These are phyloP conservation scores for Equus przewalskii DNA, from an alignment of 2,113 vertebrate genomes.

Conservation along the genomic window DNA sequence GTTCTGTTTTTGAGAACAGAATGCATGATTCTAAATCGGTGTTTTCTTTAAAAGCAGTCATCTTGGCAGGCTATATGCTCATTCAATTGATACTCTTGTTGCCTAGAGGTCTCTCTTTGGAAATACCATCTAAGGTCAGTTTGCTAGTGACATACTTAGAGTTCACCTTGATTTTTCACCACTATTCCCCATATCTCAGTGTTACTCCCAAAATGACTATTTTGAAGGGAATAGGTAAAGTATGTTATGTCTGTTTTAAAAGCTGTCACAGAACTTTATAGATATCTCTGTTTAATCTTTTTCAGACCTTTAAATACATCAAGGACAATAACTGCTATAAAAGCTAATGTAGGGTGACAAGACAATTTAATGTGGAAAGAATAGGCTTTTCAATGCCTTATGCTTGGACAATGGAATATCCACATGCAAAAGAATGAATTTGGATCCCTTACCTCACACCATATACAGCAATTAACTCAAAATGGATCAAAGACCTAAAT, in stretches of 20 bases:
- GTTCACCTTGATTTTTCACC: neutral
- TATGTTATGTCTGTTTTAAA: slow-evolving; percentile 4
- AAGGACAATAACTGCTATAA: neutral
- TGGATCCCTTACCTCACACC: neutral
- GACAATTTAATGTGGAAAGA: neutral
- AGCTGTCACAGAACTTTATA: neutral
- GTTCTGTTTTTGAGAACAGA: neutral
- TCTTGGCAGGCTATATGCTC: neutral
- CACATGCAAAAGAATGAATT: neutral
- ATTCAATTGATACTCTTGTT: neutral
- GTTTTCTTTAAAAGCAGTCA: neutral
- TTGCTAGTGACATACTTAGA: neutral
- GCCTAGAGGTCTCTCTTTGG: neutral
- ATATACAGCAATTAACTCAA: neutral
- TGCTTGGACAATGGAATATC: neutral
- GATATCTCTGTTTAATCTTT: neutral
- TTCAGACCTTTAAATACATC: neutral
- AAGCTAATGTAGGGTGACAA: neutral
- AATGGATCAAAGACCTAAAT: neutral
- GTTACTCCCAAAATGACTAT: neutral
- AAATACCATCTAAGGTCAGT: neutral
- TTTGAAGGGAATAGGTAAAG: slow-evolving; percentile 11
- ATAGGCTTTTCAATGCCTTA: neutral
- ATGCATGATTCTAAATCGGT: neutral
- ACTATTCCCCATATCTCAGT: neutral